Evolutionary conservation across 2,888 invertebrate species (phyloP).

Genomic region (Pachliopta kotzebuea): DNA sequence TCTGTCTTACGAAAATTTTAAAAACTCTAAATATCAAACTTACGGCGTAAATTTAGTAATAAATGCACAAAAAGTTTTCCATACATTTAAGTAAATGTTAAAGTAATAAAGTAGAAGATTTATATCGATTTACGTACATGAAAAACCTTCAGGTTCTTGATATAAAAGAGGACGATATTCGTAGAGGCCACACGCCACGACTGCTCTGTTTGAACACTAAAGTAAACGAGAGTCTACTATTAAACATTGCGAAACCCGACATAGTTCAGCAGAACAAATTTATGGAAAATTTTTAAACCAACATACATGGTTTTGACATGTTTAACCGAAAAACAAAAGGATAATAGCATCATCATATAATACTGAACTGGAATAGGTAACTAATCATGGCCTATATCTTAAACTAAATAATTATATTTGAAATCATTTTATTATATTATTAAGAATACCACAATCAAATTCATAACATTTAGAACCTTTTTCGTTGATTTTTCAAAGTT

Average conservation of each 20-base stretch:
- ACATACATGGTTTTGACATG: not conserved
- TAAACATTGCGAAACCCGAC: slow-evolving; percentile 50
- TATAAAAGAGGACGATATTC: slow-evolving; percentile 33
- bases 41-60: slow-evolving; percentile 6
- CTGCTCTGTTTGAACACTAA: slow-evolving; percentile 48
- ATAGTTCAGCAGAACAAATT: slow-evolving; percentile 36
- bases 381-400: no score
- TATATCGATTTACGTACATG: slow-evolving; percentile 30
- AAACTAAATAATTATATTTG: no score
- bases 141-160: slow-evolving; percentile 33
- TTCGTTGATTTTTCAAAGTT: no score
- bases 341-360: not conserved
- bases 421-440: no score
- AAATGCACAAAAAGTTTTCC: slow-evolving; percentile 5
- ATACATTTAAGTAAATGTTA: slow-evolving; percentile 1
- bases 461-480: no score
- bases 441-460: no score
- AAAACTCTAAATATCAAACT: slow-evolving; percentile 6
- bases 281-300: not conserved
- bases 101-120: slow-evolving; percentile 15
- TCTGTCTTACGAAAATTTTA: slow-evolving; percentile 7
- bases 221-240: slow-evolving; percentile 50
- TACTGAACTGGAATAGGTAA: not conserved
- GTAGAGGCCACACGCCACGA: slow-evolving; percentile 33
- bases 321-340: no score